These are phyloP conservation scores for Caenorhabditis afra DNA, from an alignment of 2,888 invertebrate species.

Conservation along the genomic window DNA sequence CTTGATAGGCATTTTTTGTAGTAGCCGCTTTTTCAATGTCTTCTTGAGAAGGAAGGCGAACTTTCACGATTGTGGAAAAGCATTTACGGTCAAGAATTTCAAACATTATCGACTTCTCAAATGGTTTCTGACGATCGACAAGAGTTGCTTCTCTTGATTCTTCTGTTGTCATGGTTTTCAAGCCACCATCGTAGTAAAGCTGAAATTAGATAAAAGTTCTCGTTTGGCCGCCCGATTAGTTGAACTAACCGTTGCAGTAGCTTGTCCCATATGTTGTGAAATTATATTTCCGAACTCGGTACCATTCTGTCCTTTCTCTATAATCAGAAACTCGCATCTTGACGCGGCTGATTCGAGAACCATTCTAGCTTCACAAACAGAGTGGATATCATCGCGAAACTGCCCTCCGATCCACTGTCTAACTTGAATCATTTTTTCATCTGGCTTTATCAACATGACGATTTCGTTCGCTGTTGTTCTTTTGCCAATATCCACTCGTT, in stretches of 20 bases:
- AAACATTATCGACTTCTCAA: conserved; percentile 67
- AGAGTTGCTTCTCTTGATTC: conserved; percentile 27
- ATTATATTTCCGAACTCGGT: conserved; percentile 16
- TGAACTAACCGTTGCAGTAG: conserved; percentile 28
- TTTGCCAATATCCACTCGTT: conserved; percentile 60
- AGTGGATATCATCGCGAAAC: conserved; percentile 52
- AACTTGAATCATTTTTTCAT: conserved; percentile 48
- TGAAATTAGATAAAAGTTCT: conserved; percentile 13
- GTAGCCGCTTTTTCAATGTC: conserved; percentile 49
- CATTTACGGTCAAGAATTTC: conserved; percentile 71
- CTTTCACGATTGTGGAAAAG: conserved; percentile 64
- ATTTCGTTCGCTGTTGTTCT: conserved; percentile 53
- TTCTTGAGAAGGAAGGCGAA: conserved; percentile 68
- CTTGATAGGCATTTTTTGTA: conserved; percentile 35
- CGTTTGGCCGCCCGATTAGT: background rate
- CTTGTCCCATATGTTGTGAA: conserved; percentile 14
- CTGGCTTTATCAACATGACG: conserved; percentile 32
- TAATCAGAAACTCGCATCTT: conserved; percentile 48
- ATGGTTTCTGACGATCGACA: conserved; percentile 43
- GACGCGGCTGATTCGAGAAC: conserved; percentile 36
- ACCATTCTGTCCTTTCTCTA: conserved; percentile 48
- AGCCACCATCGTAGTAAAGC: conserved; percentile 68
- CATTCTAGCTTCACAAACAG: conserved; percentile 8
- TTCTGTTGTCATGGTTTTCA: conserved; percentile 23
- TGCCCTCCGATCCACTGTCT: conserved; percentile 48